Evolutionary conservation across 2,113 vertebrate genomes (phyloP).

Genomic region (Apus apus): DNA sequence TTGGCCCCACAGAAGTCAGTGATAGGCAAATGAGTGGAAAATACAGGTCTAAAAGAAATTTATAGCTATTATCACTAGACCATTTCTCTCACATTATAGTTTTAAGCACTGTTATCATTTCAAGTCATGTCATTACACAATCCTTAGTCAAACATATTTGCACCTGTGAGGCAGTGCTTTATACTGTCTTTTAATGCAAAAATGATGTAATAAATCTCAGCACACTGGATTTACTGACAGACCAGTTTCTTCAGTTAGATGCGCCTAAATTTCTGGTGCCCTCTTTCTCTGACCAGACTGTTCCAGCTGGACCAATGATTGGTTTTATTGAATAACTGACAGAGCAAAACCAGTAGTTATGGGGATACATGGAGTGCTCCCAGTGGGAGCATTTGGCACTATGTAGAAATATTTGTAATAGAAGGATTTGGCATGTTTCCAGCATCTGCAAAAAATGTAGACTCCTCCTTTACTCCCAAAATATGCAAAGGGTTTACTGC

Average conservation of each 20-base stretch:
- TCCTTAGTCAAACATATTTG: constrained; percentile 24
- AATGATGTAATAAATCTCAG: constrained; percentile 1
- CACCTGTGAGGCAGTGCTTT: constrained; percentile 18
- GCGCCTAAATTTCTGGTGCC: constrained; percentile 5
- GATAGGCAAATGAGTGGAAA: neutral
- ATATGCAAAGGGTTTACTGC: constrained; percentile 57
- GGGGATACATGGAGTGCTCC: constrained; percentile 20
- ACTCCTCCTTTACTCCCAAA: constrained; percentile 52
- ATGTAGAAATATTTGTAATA: constrained; percentile 53
- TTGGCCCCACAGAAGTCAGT: neutral
- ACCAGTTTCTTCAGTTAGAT: neutral
- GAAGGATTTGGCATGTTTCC: constrained; percentile 21
- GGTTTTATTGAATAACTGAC: constrained; percentile 44
- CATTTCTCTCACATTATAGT: constrained; percentile 33
- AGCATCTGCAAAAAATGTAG: constrained; percentile 57
- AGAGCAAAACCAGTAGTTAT: constrained; percentile 62
- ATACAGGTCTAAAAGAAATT: neutral
- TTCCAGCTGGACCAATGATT: constrained; percentile 32
- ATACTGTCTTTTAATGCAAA: constrained; percentile 8
- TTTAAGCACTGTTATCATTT: constrained; percentile 53
- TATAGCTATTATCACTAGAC: neutral
- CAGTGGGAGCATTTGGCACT: constrained; percentile 36
- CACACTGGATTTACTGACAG: neutral
- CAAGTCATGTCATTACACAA: neutral
- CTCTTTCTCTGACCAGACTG: constrained; percentile 9